These are phyloP conservation scores for Pristionchus maxplancki DNA, from an alignment of 2,888 invertebrate species.

Conservation along the genomic window DNA sequence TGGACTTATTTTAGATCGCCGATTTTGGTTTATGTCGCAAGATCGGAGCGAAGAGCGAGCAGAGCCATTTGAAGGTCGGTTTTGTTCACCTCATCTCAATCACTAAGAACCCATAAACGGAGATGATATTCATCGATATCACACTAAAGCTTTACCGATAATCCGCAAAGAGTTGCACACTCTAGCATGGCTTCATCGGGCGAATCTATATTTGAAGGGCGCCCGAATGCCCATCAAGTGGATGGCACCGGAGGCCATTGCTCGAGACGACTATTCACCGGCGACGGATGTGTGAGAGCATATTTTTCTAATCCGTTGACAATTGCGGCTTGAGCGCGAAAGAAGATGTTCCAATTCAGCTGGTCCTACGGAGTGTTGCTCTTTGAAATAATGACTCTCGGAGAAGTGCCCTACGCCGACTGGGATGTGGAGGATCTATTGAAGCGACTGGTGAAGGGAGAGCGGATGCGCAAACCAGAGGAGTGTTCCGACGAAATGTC, in stretches of 20 bases:
- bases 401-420: neutral
- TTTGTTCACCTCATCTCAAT: no score
- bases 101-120: no score
- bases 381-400: slow-evolving; percentile 1
- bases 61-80: neutral
- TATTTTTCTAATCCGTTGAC: no score
- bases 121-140: no score
- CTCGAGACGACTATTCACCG: neutral
- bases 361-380: slow-evolving; percentile 20
- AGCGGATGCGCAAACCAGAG: no score
- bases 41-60: slow-evolving; percentile 21
- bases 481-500: no score
- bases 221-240: slow-evolving; percentile 15
- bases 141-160: no score
- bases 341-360: no score
- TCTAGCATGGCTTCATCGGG: no score
- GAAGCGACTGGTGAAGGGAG: neutral
- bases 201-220: no score
- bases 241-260: neutral
- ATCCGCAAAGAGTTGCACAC: no score
- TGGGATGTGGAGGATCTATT: neutral
- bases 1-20: neutral
- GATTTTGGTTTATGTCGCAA: slow-evolving; percentile 16
- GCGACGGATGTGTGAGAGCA: slow-evolving; percentile 27
- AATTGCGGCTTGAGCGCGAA: no score